Conservation (phyloP, 2,113 vertebrate genomes). For the Trichomycterus rosablanca region DNA sequence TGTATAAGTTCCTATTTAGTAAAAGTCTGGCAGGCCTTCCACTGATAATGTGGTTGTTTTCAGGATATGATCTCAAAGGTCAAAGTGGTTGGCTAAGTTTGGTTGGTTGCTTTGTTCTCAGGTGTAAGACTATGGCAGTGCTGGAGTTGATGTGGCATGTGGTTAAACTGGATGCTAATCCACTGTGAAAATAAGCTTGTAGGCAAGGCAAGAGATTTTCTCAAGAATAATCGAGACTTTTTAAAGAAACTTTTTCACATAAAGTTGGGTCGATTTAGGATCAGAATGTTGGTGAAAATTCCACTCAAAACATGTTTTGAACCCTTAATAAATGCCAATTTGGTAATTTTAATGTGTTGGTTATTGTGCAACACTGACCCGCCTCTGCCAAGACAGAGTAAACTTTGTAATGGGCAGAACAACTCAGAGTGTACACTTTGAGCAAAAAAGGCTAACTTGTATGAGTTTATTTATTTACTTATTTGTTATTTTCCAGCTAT, state of each 20-base stretch:
- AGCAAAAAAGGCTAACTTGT: no score
- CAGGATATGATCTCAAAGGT: constrained; percentile 55
- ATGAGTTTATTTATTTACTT: no score
- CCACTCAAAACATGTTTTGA: constrained; percentile 3
- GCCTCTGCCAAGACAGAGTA: neutral
- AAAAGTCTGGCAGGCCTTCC: constrained; percentile 27
- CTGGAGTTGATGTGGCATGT: constrained; percentile 11
- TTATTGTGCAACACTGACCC: constrained; percentile 22
- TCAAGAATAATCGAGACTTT: no score
- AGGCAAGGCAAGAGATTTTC: no score
- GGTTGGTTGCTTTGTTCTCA: constrained; percentile 20
- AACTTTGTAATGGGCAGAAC: neutral
- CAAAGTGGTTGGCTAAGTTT: constrained; percentile 41
- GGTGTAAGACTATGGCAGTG: neutral
- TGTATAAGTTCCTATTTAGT: constrained; percentile 33
- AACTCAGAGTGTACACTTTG: neutral
- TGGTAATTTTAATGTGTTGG: constrained; percentile 15
- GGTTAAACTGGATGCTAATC: constrained; percentile 6
- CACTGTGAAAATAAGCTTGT: no score
- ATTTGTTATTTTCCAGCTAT: no score
- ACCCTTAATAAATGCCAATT: no score
- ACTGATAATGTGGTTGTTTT: constrained; percentile 17
- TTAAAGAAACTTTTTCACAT: no score
- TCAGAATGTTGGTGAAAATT: constrained; percentile 17
- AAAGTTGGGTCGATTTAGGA: neutral